Conservation (phyloP, 1,140 invertebrate species). For the Dolichoris vasculosae region DNA sequence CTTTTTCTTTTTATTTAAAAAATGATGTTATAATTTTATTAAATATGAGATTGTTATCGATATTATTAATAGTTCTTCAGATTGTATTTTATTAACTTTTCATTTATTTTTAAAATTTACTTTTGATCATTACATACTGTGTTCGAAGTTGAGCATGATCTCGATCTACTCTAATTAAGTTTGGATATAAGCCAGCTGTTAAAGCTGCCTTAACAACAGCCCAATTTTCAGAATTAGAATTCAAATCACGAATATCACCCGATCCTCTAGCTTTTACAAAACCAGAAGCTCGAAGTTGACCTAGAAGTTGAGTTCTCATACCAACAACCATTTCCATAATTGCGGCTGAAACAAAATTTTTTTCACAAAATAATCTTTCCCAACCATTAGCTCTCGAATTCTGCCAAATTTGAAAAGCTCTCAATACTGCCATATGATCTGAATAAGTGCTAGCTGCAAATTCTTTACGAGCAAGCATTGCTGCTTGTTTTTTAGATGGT, state of each 20-base stretch:
- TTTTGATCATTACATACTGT: slow-evolving; percentile 73
- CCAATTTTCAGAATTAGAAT: slow-evolving; percentile 93
- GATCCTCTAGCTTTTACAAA: slow-evolving; percentile 86
- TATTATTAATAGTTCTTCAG: no score
- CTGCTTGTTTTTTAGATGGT: slow-evolving; percentile 79
- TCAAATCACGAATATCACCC: slow-evolving; percentile 82
- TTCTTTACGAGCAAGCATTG: slow-evolving; percentile 78
- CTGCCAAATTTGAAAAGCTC: slow-evolving; percentile 89
- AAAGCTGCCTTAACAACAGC: slow-evolving; percentile 93
- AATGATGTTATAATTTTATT: no score
- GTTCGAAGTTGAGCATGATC: slow-evolving; percentile 77
- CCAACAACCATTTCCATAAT: slow-evolving; percentile 91
- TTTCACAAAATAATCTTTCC: slow-evolving; percentile 85
- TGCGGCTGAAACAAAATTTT: slow-evolving; percentile 86
- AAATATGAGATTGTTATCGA: no score
- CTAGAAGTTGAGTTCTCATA: slow-evolving; percentile 86
- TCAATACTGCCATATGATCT: slow-evolving; percentile 92
- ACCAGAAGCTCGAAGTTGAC: slow-evolving; percentile 88
- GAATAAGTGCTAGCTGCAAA: slow-evolving; percentile 87
- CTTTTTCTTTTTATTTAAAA: not conserved
- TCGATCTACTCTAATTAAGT: slow-evolving; percentile 83
- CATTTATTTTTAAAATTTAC: not conserved
- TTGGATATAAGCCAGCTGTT: slow-evolving; percentile 90
- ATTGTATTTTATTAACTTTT: no score
- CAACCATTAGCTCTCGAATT: slow-evolving; percentile 80